These are phyloP conservation scores for Stegastes partitus DNA, from an alignment of 2,113 vertebrate genomes.

Conservation along the genomic window DNA sequence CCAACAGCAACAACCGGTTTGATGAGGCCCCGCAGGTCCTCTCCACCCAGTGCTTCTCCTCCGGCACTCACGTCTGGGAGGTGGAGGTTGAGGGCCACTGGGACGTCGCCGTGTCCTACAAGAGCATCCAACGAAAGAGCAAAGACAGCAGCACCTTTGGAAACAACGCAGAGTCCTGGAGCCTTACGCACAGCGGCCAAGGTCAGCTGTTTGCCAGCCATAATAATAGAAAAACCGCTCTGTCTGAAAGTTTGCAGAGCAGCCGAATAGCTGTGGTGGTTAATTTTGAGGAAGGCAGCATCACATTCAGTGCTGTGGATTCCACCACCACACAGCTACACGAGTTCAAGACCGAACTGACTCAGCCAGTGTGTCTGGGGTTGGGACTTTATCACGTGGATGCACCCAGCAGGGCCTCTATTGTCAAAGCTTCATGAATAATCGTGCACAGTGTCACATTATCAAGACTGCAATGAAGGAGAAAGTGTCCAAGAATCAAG, in stretches of 20 bases:
- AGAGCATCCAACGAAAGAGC: conserved; percentile 51
- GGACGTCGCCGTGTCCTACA: conserved; percentile 65
- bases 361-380: conserved; percentile 64
- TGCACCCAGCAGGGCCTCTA: conserved; percentile 57
- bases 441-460: neutral
- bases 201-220: conserved; percentile 56
- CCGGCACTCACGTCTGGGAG: conserved; percentile 60
- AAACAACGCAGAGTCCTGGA: conserved; percentile 61
- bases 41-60: conserved; percentile 55
- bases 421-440: conserved; percentile 49
- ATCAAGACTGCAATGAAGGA: neutral
- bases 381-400: conserved; percentile 52
- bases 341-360: conserved; percentile 51
- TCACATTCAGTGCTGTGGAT: conserved; percentile 49
- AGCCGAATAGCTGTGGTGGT: conserved; percentile 55
- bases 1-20: conserved; percentile 36
- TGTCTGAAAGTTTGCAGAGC: conserved; percentile 27
- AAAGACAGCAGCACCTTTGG: conserved; percentile 53
- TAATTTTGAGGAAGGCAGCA: conserved; percentile 54
- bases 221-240: neutral
- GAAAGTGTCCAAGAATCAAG: neutral
- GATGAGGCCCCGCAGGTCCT: conserved; percentile 63
- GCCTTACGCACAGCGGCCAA: conserved; percentile 50
- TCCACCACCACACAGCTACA: conserved; percentile 16
- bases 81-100: conserved; percentile 69